Conservation (phyloP, 2,797 vertebrate genomes). For the Chaenodraco wilsoni region DNA sequence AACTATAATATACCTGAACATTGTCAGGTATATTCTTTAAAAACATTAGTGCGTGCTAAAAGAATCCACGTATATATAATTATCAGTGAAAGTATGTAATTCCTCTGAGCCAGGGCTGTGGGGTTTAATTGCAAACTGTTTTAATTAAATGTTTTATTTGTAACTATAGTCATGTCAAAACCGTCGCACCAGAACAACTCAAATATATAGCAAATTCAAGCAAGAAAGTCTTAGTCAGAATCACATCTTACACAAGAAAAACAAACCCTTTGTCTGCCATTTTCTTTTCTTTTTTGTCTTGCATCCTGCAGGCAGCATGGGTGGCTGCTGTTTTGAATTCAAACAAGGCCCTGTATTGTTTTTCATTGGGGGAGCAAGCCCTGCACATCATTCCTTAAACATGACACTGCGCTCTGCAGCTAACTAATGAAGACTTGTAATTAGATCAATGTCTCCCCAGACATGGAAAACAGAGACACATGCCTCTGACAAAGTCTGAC, state of each 20-base stretch:
- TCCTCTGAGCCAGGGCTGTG: not conserved
- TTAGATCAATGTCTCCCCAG: slow-evolving; percentile 77
- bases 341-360: slow-evolving; percentile 75
- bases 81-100: not conserved
- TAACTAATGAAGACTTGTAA: slow-evolving; percentile 82
- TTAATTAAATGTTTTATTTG: not conserved
- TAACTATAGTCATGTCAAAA: not conserved
- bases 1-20: not conserved
- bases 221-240: slow-evolving; percentile 3
- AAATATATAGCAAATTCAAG: slow-evolving; percentile 9
- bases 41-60: not conserved
- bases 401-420: slow-evolving; percentile 75
- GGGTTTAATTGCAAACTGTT: not conserved
- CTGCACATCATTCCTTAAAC: slow-evolving; percentile 75
- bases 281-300: not conserved
- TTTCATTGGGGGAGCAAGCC: slow-evolving; percentile 26
- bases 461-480: slow-evolving; percentile 72
- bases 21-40: not conserved
- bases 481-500: slow-evolving; percentile 65
- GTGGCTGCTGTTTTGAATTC: slow-evolving; percentile 58
- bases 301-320: slow-evolving; percentile 25
- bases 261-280: slow-evolving; percentile 38
- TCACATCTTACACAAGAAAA: slow-evolving; percentile 11
- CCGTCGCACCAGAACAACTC: not conserved
- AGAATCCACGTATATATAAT: not conserved